Evolutionary conservation across 1,140 invertebrate genomes (phyloP), one percentile per base, ranked within the genome.

Genomic region (Delia radicum): DNA sequence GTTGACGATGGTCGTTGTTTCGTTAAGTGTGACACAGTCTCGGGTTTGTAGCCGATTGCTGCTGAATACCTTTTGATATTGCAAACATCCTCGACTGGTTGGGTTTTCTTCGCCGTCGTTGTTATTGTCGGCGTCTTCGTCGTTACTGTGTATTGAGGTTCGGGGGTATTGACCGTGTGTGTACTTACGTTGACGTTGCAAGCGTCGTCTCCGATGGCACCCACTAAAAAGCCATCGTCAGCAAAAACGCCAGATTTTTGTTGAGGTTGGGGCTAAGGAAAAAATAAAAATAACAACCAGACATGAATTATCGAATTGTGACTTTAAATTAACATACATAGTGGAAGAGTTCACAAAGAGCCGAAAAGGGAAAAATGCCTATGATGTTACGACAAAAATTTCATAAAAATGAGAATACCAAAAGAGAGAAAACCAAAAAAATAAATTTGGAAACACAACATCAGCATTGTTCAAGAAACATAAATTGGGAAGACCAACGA

Each of bases 171-270:
- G 28, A 4, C 27, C 18, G 28, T 26, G 21, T 48, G 62, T 24
- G 42, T 63, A 42, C 15, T 73, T 31, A 29, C 28, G 67, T 12
- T 24, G n/a, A n/a, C 42, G 65, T 73, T 46, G 74, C 37, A 42
- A 61, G 6, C 62, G 37, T 26, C 48, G 82, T 28, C 82, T 78
- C 62, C 82, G 83, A 65, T 81, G 79, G 46, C 83, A 85, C 28
- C 84, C 84, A 78, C 84, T 79, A 78, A 85, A 73, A 15, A 86
- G 81, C 83, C 80, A 85, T 65, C 84, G 84, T 86, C 85, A 86
- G 84, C 85, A 86, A 67, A 82, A 85, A 77, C 82, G 80, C 84
- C 84, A 86, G 80, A 86, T 81, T 79, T 85, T 85, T 26, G 81
- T 81, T 6, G 84, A 81, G 76, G 82, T 80, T 55, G 78, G 77